A percentile compares a stretch with the other conserved stretches of the same genome.
Evolutionary conservation across 2,888 invertebrate species (phyloP).

Genomic region (Gymnocheta viridis): DNA sequence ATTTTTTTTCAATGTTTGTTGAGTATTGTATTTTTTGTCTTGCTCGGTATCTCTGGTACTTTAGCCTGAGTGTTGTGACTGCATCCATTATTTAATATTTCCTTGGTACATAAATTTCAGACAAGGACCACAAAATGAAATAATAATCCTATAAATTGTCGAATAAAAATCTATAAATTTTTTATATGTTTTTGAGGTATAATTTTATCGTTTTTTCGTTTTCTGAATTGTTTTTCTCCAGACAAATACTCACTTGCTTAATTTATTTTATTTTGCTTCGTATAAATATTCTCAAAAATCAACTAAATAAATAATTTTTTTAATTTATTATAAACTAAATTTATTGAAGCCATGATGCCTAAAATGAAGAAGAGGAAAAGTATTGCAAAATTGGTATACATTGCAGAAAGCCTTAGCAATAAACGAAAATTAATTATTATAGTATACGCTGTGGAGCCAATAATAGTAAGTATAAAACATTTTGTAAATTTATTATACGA

Average conservation of each 20-base stretch:
- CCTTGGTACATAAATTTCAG: slow-evolving; percentile 42
- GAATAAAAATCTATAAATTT: slow-evolving; percentile 42
- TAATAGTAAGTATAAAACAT: too few species aligned
- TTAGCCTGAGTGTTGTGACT: slow-evolving; percentile 25
- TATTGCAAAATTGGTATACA: too few species aligned
- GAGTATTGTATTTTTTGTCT: not conserved
- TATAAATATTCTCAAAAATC: not conserved
- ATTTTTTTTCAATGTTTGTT: slow-evolving; percentile 33
- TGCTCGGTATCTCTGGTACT: not conserved
- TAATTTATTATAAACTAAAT: not conserved
- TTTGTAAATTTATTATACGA: too few species aligned
- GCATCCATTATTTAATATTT: slow-evolving; percentile 40
- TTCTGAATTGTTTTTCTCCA: not conserved
- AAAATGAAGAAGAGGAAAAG: too few species aligned
- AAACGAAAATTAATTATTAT: too few species aligned
- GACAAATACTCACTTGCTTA: not conserved
- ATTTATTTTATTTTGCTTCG: slow-evolving; percentile 1
- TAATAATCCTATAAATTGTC: slow-evolving; percentile 53
- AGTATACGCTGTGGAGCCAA: too few species aligned
- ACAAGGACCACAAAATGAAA: slow-evolving; percentile 51
- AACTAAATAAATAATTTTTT: not conserved
- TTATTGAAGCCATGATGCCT: not conserved
- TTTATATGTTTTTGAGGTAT: not conserved
- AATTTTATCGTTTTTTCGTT: not conserved
- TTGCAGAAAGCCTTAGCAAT: too few species aligned